Base-by-base conservation (phyloP, 2,797 vertebrate genomes). In the Pseudomugil gertrudae region DNA sequence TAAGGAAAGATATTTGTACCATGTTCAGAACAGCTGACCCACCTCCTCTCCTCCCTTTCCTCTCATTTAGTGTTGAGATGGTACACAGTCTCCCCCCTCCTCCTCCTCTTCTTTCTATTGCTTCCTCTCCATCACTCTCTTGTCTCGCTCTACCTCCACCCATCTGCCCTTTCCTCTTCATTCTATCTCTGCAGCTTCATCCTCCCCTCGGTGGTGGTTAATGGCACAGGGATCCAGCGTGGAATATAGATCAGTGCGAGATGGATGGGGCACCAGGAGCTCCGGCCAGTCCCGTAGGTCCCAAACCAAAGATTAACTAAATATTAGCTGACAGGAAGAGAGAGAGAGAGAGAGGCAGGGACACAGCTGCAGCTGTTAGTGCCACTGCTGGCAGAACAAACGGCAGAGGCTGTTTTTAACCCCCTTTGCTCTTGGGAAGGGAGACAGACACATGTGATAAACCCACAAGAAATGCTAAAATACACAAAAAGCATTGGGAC, bases 221-320 rank as follows among this genome's bases (percentile, higher is more conserved):
- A 92, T 91, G 90, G 90, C 86, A 89, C 72, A 78, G 87, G 88
- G 87, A 93, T 85, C 87, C 88, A 86, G 89, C 78, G 71, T 89
- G 92, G 92, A 92, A 93, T 93, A 93, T 92, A 92, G 92, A 93
- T 92, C 90, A 93, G 90, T 73, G 76, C 0, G 84, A 93, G 92
- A 93, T 93, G 90, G 88, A 93, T 93, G 88, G 86, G 89, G 90
- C 90, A 91, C 90, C 89, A 84, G 89, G 85, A 91, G 89, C 88
- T 91, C 83, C 70, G 84, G 83, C 89, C 90, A 86, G 87, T 93
- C 90, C 90, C 90, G 79, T 80, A 91, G 89, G 92, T 92, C 90
- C 90, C 91, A 90, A 89, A 92, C 90, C 89, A 93, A 92, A 93
- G 91, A 93, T 93, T 93, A 93, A 91, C 92, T 92, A 92, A 93